Evolutionary conservation across 1,140 invertebrate species (phyloP).

Genomic region (Drosophila pandora): DNA sequence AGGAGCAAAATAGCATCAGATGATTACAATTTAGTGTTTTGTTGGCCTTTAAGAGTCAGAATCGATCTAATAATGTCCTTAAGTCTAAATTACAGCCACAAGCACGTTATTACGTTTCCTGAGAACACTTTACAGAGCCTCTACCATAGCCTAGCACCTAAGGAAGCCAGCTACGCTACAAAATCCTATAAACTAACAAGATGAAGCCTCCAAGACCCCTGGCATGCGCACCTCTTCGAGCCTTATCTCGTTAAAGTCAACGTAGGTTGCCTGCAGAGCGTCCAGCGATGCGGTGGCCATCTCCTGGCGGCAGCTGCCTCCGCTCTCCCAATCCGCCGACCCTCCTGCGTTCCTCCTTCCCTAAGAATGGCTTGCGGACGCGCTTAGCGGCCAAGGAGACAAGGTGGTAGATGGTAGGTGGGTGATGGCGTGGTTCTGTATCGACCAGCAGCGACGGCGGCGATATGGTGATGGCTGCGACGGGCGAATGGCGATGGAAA

Average conservation of each 20-base stretch:
- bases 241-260: slow-evolving; percentile 57
- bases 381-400: too few species aligned
- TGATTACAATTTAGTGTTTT: too few species aligned
- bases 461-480: too few species aligned
- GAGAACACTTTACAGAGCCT: too few species aligned
- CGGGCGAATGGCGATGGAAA: neutral
- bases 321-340: neutral
- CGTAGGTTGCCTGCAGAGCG: slow-evolving; percentile 53
- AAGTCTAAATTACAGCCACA: too few species aligned
- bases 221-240: slow-evolving; percentile 48
- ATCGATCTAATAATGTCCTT: too few species aligned
- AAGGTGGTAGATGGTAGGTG: too few species aligned
- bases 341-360: neutral
- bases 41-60: too few species aligned
- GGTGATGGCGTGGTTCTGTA: neutral
- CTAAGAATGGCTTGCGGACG: neutral
- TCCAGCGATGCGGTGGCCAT: slow-evolving; percentile 63
- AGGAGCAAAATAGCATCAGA: too few species aligned
- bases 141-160: too few species aligned
- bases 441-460: neutral
- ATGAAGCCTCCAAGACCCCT: neutral
- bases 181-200: neutral
- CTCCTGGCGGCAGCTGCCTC: slow-evolving; percentile 18
- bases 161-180: neutral
- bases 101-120: too few species aligned